Conservation (phyloP, 2,797 vertebrate genomes). For the Coregonus ussuriensis region DNA sequence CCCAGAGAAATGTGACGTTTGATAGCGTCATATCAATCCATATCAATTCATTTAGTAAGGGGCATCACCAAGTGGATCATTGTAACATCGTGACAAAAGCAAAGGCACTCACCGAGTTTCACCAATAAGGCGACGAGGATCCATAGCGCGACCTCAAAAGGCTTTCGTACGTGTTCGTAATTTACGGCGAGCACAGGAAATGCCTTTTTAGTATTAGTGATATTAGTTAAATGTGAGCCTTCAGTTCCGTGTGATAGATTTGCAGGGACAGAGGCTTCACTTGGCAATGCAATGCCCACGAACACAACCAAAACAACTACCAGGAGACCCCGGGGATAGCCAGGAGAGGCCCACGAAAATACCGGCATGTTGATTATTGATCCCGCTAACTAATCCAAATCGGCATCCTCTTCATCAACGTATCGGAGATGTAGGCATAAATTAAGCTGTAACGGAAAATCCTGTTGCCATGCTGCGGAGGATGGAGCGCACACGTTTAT, state of each 20-base stretch:
- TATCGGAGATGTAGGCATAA: slow-evolving; percentile 18
- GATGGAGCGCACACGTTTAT: slow-evolving; percentile 43
- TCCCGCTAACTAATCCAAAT: neutral
- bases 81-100: neutral
- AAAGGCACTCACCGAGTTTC: slow-evolving; percentile 86
- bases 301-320: slow-evolving; percentile 32
- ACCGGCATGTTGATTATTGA: slow-evolving; percentile 35
- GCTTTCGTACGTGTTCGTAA: slow-evolving; percentile 77
- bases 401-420: slow-evolving; percentile 16
- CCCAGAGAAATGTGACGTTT: neutral
- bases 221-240: slow-evolving; percentile 25
- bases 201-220: slow-evolving; percentile 59
- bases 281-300: slow-evolving; percentile 2
- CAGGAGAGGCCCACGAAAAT: neutral
- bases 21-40: neutral
- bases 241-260: neutral
- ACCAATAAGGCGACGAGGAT: slow-evolving; percentile 93
- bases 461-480: slow-evolving; percentile 2
- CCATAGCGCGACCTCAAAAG: slow-evolving; percentile 93
- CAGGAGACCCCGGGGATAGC: neutral
- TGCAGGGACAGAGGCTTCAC: slow-evolving; percentile 4
- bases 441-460: slow-evolving; percentile 24
- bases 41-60: neutral
- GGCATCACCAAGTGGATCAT: neutral
- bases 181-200: slow-evolving; percentile 88